Percentiles rank a stretch among this genome's conserved stretches.
phyloP scores from a whole-genome alignment of 2,888 invertebrate genomes.

The Hypselothyrea guttata region DNA sequence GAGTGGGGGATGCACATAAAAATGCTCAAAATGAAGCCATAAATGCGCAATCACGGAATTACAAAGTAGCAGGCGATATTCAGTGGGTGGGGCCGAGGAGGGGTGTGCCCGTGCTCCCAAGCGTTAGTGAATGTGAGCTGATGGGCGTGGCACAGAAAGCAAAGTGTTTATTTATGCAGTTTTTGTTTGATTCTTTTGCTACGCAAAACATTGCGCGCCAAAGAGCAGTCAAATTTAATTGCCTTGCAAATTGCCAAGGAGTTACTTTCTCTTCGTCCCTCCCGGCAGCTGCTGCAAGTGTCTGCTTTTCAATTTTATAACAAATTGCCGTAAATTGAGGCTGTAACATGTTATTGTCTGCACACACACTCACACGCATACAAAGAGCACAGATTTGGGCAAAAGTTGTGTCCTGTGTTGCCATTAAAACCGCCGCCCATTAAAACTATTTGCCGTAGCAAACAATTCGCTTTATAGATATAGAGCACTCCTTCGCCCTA shows the following conservation, averaged over 20 bases:
- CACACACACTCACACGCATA: background rate
- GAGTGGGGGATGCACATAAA: conserved; percentile 53
- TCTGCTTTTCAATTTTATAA: conserved; percentile 56
- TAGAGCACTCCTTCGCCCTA: conserved; percentile 1
- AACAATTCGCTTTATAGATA: conserved; percentile 30
- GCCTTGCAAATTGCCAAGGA: conserved; percentile 68
- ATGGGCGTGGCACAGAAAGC: conserved; percentile 30
- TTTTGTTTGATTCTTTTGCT: conserved; percentile 34
- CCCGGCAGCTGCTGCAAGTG: background rate
- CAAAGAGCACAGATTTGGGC: background rate
- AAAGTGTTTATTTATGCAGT: conserved; percentile 75
- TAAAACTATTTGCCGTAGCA: conserved; percentile 72
- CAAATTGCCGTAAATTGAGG: conserved; percentile 64
- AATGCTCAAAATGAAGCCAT: conserved; percentile 75
- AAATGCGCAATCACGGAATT: conserved; percentile 78
- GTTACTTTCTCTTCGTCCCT: conserved; percentile 8
- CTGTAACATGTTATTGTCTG: background rate
- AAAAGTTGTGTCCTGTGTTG: conserved; percentile 12
- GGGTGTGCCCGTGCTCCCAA: background rate
- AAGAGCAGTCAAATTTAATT: conserved; percentile 70
- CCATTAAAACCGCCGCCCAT: conserved; percentile 63
- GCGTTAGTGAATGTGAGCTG: background rate
- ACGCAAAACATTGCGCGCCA: conserved; percentile 50
- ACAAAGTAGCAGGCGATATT: conserved; percentile 53
- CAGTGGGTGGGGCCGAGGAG: background rate